Evolutionary conservation across 2,888 invertebrate genomes (phyloP).

Genomic region (Kryphioiulus occultus): DNA sequence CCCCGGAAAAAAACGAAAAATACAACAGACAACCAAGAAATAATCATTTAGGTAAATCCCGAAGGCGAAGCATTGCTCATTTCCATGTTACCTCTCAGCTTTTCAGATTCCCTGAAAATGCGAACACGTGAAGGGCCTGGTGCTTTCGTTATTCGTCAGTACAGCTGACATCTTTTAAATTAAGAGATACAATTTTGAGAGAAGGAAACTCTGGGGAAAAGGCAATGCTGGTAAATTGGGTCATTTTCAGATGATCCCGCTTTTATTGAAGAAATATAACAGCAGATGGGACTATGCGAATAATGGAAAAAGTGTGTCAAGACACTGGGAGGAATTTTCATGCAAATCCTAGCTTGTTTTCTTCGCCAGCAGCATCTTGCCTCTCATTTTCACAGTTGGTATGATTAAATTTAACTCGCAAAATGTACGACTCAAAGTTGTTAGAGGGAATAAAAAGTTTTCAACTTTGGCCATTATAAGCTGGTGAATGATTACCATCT

Average conservation of each 20-base stretch:
- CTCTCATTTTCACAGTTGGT: neutral
- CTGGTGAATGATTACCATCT: too few species aligned
- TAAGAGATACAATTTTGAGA: too few species aligned
- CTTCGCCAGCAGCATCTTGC: neutral
- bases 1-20: too few species aligned
- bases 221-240: neutral
- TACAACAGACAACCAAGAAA: too few species aligned
- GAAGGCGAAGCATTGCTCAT: too few species aligned
- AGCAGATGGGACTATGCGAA: neutral
- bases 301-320: neutral
- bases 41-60: too few species aligned
- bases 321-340: neutral
- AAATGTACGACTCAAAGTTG: neutral
- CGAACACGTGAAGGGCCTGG: too few species aligned
- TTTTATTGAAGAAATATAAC: slow-evolving; percentile 20
- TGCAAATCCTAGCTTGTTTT: neutral
- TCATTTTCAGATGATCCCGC: slow-evolving; percentile 11
- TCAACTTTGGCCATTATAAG: too few species aligned
- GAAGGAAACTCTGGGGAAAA: neutral
- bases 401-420: neutral
- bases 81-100: too few species aligned
- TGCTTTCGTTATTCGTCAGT: too few species aligned
- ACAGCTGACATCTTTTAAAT: too few species aligned
- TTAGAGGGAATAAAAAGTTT: neutral
- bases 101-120: too few species aligned